A percentile compares a stretch with the other conserved stretches of the same genome.
Conservation (phyloP, 92 coral and sea anemone genomes). For the Plumapathes pennacea region DNA sequence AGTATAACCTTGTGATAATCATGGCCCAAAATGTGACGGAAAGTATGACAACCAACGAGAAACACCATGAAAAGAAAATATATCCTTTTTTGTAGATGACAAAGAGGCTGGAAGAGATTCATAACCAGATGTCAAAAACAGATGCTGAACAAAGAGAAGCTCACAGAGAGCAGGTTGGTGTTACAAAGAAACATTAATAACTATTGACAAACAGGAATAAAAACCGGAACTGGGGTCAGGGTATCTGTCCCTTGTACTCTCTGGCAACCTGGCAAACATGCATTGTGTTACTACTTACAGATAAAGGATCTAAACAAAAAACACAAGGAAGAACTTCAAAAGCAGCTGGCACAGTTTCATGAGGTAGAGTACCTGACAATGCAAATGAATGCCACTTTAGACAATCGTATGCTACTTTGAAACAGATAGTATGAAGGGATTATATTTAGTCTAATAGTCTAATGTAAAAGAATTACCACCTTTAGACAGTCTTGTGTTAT, state of each 20-base stretch:
- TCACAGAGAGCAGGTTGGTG: slow-evolving; percentile 79
- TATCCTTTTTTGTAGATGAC: slow-evolving; percentile 39
- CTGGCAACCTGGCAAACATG: neutral
- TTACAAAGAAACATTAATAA: neutral
- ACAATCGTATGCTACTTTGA: no score
- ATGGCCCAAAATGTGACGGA: no score
- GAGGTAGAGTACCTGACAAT: no score
- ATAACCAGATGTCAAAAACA: slow-evolving; percentile 74
- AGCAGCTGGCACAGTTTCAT: slow-evolving; percentile 83
- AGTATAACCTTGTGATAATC: no score
- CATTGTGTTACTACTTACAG: slow-evolving; percentile 22
- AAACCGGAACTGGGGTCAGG: neutral
- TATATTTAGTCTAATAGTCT: no score
- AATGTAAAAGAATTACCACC: no score
- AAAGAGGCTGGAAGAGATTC: slow-evolving; percentile 72
- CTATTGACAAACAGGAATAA: neutral
- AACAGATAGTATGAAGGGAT: no score
- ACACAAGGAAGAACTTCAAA: slow-evolving; percentile 82
- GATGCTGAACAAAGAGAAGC: slow-evolving; percentile 78
- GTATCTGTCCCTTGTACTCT: neutral
- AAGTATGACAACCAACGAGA: no score
- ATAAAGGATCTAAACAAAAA: slow-evolving; percentile 73
- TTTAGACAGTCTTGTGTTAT: no score
- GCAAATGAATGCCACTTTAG: no score
- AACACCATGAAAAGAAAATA: slow-evolving; percentile 85